Evolutionary conservation across 2,113 vertebrate species (phyloP).

Genomic region (Zosterops hypoxanthus): DNA sequence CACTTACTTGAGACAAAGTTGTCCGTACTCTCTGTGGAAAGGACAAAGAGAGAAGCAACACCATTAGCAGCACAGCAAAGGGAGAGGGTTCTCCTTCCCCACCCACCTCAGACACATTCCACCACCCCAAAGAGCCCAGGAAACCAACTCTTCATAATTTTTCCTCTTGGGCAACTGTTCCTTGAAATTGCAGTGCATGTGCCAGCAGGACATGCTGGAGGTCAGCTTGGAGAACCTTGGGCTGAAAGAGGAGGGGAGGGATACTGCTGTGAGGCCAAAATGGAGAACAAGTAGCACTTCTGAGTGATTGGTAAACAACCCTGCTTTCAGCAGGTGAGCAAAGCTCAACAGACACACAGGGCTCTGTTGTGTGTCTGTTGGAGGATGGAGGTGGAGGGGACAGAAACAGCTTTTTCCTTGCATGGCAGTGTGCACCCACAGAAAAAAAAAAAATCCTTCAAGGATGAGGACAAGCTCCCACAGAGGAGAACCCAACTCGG

Average conservation of each 20-base stretch:
- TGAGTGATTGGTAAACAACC: fast-evolving
- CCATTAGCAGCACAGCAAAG: neutral
- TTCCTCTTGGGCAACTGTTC: neutral
- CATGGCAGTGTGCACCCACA: neutral
- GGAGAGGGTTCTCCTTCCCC: neutral
- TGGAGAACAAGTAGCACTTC: neutral
- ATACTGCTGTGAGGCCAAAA: neutral
- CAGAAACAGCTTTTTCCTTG: neutral
- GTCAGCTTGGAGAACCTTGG: neutral
- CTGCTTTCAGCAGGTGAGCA: neutral
- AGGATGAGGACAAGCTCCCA: neutral
- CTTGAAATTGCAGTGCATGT: fast-evolving
- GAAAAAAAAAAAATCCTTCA: neutral
- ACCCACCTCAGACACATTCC: neutral
- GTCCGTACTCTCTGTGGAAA: constrained; percentile 79
- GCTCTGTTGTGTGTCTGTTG: too few species aligned
- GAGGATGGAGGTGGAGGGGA: neutral
- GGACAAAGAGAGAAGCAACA: constrained; percentile 63
- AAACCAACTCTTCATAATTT: neutral
- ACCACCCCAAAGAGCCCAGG: neutral
- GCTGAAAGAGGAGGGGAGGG: neutral
- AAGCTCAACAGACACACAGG: neutral
- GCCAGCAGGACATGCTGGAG: neutral
- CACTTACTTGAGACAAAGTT: constrained; percentile 82
- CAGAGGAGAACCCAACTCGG: neutral